A percentile compares a stretch with the other conserved stretches of the same genome.
phyloP scores from a whole-genome alignment of 2,113 vertebrate genomes.

The Anhinga rufa region DNA sequence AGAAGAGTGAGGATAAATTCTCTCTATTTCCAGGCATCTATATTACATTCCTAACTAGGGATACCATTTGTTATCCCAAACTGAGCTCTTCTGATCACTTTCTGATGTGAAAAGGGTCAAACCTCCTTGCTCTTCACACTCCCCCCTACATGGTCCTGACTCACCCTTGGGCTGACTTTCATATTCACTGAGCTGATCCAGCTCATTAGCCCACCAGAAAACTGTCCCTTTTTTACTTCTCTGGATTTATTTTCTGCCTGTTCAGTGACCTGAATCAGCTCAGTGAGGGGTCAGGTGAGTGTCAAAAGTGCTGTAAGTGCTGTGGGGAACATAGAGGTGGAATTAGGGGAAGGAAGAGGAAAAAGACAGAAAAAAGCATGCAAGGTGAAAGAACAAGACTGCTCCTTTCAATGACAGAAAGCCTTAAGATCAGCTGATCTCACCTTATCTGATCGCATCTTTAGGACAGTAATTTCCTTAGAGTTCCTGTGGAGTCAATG shows the following conservation, averaged over 20 bases:
- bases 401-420: neutral
- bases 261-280: conserved; percentile 10
- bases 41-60: neutral
- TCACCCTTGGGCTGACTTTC: conserved; percentile 24
- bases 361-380: neutral
- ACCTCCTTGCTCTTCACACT: neutral
- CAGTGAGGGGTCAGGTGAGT: neutral
- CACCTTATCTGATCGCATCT: neutral
- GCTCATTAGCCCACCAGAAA: conserved; percentile 29
- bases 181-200: neutral
- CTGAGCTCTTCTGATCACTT: neutral
- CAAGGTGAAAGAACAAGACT: neutral
- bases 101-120: neutral
- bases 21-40: neutral
- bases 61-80: neutral
- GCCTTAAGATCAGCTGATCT: neutral
- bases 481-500: neutral
- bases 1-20: neutral
- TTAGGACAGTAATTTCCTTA: neutral
- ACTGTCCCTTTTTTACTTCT: neutral
- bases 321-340: neutral
- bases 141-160: neutral
- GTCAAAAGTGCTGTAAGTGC: neutral
- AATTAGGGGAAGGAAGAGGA: neutral
- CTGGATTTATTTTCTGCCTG: neutral